Percentiles rank a stretch among this genome's conserved stretches.
These are phyloP conservation scores for Axinella damicornis DNA, from an alignment of 37 sponge, comb jelly and placozoan species.

Conservation along the genomic window DNA sequence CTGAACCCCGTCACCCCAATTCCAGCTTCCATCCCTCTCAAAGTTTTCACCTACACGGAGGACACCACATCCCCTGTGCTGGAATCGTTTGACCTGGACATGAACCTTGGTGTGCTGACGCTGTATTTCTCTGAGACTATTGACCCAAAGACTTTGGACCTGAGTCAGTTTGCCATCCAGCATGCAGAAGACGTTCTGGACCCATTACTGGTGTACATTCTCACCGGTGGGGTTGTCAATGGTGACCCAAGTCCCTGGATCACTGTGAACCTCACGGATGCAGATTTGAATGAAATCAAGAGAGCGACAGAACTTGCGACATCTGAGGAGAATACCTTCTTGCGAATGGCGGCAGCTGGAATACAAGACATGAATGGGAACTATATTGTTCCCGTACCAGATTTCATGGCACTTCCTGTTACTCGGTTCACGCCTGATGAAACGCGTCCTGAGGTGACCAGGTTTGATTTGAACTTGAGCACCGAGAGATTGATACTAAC, in stretches of 20 bases:
- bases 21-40: conserved; percentile 39
- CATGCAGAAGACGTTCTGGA: conserved; percentile 3
- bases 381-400: conserved; percentile 36
- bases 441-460: conserved; percentile 51
- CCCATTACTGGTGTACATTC: not conserved
- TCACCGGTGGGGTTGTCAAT: conserved; percentile 54
- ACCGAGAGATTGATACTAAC: conserved; percentile 75
- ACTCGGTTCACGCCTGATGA: conserved; percentile 34
- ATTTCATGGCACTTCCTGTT: conserved; percentile 47
- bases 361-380: conserved; percentile 80
- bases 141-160: conserved; percentile 70
- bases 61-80: conserved; percentile 65
- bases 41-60: conserved; percentile 38
- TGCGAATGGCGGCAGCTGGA: conserved; percentile 46
- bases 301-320: conserved; percentile 74
- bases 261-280: conserved; percentile 40
- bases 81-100: conserved; percentile 71
- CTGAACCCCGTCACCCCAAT: conserved; percentile 63
- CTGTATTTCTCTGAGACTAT: conserved; percentile 87
- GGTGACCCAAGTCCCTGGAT: conserved; percentile 29
- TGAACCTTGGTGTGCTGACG: conserved; percentile 65
- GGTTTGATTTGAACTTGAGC: conserved; percentile 83
- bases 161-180: conserved; percentile 73
- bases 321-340: conserved; percentile 47
- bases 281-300: conserved; percentile 85